Conservation (phyloP, 2,113 vertebrate genomes). For the Zosterops borbonicus region DNA sequence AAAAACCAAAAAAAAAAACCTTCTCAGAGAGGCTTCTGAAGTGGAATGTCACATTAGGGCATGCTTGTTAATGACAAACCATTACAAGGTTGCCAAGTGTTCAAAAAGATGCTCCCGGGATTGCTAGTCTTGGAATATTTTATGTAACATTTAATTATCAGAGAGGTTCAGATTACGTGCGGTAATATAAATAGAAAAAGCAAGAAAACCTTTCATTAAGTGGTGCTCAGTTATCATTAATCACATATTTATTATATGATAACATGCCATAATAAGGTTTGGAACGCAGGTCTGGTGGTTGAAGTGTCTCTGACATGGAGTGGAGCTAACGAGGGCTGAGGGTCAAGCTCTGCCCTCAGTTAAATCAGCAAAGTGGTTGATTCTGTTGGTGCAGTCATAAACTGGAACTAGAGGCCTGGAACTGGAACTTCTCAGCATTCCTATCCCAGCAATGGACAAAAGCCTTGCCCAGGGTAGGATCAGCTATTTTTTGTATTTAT, state of each 20-base stretch:
- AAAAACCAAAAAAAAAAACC: neutral
- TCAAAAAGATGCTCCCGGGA: constrained; percentile 7
- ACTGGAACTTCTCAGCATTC: neutral
- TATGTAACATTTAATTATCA: constrained; percentile 18
- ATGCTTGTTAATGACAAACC: constrained; percentile 40
- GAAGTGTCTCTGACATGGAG: neutral
- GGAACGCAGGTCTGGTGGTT: neutral
- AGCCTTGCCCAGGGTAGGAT: neutral
- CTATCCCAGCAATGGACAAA: neutral
- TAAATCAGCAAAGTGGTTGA: neutral
- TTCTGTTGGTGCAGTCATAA: neutral
- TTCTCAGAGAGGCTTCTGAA: constrained; percentile 26
- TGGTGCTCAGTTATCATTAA: neutral
- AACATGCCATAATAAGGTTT: neutral
- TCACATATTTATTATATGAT: constrained; percentile 4
- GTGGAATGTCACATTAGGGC: constrained; percentile 41
- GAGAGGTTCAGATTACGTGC: neutral
- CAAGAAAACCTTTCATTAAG: constrained; percentile 13
- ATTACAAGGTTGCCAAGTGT: constrained; percentile 39
- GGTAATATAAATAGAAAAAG: neutral
- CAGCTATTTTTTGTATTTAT: neutral
- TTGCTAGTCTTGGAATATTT: neutral
- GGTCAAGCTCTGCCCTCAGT: neutral
- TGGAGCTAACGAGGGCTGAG: neutral
- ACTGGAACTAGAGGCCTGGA: neutral